These are phyloP conservation scores for Girardinus metallicus DNA, from an alignment of 2,797 vertebrate genomes.

Conservation along the genomic window DNA sequence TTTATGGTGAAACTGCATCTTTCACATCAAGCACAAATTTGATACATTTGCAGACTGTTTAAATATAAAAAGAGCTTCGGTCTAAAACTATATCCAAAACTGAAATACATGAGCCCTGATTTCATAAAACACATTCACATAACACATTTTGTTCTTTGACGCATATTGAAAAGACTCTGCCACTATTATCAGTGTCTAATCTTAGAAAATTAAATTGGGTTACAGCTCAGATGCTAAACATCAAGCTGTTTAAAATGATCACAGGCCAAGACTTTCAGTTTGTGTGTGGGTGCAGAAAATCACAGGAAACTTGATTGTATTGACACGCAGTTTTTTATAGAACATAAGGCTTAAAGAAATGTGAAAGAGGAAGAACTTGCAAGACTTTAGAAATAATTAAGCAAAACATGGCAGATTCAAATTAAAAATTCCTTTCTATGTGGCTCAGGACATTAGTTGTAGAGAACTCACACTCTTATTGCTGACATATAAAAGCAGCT, in stretches of 20 bases:
- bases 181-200: conserved; percentile 35
- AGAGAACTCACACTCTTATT: neutral
- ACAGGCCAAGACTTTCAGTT: conserved; percentile 28
- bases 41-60: neutral
- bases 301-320: conserved; percentile 33
- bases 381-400: conserved; percentile 13
- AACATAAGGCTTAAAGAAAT: conserved; percentile 15
- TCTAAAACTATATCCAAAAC: conserved; percentile 11
- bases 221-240: conserved; percentile 40
- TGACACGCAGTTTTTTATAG: conserved; percentile 10
- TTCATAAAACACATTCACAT: conserved; percentile 31
- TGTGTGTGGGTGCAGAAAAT: conserved; percentile 42
- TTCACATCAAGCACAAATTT: neutral
- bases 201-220: conserved; percentile 45
- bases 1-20: neutral
- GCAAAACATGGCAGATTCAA: conserved; percentile 3
- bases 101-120: conserved; percentile 10
- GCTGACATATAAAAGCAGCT: neutral
- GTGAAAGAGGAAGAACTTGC: conserved; percentile 3
- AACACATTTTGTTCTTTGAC: conserved; percentile 5
- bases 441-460: neutral
- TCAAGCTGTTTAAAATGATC: conserved; percentile 33
- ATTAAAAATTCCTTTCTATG: neutral
- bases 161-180: conserved; percentile 19
- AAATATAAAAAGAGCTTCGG: neutral